These are phyloP conservation scores for Osmerus mordax DNA, from an alignment of 2,113 vertebrate species.

Conservation along the genomic window DNA sequence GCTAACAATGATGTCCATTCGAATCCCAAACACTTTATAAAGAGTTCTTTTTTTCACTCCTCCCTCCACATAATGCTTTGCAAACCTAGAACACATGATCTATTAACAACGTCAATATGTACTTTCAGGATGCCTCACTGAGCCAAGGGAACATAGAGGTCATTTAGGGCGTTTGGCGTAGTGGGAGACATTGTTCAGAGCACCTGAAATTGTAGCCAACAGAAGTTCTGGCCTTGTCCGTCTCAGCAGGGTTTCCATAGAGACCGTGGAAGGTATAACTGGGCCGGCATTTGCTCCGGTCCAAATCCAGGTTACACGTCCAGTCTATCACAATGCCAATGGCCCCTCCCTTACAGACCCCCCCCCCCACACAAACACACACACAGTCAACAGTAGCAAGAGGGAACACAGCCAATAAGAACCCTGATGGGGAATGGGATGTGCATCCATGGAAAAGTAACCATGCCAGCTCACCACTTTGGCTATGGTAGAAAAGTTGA, in stretches of 20 bases:
- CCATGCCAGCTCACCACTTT: constrained; percentile 67
- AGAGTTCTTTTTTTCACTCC: constrained; percentile 76
- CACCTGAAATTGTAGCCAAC: constrained; percentile 95
- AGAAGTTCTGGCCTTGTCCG: constrained; percentile 70
- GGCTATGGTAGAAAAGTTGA: constrained; percentile 79
- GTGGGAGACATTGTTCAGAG: background rate
- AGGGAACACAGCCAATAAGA: background rate
- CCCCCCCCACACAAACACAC: background rate
- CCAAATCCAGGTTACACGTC: constrained; percentile 88
- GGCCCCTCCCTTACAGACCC: constrained; percentile 79
- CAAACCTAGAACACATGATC: constrained; percentile 69
- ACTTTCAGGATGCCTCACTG: background rate
- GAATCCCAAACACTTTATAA: constrained; percentile 92
- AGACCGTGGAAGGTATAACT: constrained; percentile 84
- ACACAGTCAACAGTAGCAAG: background rate
- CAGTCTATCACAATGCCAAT: constrained; percentile 90
- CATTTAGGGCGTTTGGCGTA: too few species aligned
- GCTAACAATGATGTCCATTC: constrained; percentile 86
- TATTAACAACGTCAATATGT: background rate
- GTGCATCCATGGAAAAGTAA: too few species aligned
- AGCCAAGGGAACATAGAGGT: background rate
- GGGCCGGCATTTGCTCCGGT: constrained; percentile 77
- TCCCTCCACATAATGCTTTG: constrained; percentile 80
- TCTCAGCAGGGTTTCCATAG: constrained; percentile 74
- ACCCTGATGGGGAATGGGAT: background rate